Percentiles rank a stretch among this genome's conserved stretches.
phyloP scores from a whole-genome alignment of 2,888 invertebrate genomes.

The Drosophila lutescens region DNA sequence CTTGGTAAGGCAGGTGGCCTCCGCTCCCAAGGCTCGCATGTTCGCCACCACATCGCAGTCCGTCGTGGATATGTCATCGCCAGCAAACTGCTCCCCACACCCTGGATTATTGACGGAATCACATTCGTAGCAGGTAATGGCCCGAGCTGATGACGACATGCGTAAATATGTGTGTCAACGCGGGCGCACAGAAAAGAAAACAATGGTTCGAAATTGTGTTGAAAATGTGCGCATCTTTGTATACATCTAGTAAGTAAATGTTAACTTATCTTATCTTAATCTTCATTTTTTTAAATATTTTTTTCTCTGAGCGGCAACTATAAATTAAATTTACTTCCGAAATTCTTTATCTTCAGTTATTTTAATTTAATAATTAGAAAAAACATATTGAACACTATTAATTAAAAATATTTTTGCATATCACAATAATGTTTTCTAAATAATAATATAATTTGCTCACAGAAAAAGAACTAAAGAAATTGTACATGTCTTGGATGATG shows the following conservation, averaged over 20 bases:
- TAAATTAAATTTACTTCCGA: no score
- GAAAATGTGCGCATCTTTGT: background rate
- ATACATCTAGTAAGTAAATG: background rate
- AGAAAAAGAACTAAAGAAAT: no score
- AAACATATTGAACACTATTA: no score
- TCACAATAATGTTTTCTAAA: no score
- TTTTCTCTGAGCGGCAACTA: no score
- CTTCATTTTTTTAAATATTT: background rate
- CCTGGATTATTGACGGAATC: conserved; percentile 77
- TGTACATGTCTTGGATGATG: no score
- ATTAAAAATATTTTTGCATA: no score
- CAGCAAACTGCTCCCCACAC: conserved; percentile 69
- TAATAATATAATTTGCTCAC: no score
- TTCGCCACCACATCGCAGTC: conserved; percentile 78
- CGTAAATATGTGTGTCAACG: conserved; percentile 63
- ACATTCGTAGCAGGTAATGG: conserved; percentile 82
- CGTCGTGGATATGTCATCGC: conserved; percentile 70
- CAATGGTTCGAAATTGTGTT: conserved; percentile 12
- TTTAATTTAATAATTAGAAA: no score
- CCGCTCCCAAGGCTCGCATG: conserved; percentile 59
- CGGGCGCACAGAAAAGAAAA: conserved; percentile 11
- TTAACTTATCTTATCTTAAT: background rate
- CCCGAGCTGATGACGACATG: conserved; percentile 69
- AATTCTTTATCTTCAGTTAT: no score
- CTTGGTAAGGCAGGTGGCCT: conserved; percentile 80